Evolutionary conservation across 1,140 invertebrate species (phyloP), one percentile per base, ranked within the genome.

Genomic region (Elysia chlorotica): DNA sequence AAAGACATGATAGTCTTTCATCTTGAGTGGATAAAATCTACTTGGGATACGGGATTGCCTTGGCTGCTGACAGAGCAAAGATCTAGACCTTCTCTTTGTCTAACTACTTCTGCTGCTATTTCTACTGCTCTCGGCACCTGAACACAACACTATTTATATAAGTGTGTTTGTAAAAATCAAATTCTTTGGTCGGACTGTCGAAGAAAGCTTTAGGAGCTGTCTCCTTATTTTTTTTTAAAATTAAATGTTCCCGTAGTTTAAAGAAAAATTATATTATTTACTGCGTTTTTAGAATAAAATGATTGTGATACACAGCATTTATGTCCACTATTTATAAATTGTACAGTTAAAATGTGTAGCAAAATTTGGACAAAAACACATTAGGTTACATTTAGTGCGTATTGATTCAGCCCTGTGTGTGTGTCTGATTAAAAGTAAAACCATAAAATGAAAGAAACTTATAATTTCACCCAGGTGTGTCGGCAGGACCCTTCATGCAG

Each of bases 401-500:
- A 53, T n/a, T 30, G 25, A 33, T 30, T 30, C 17, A 48, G 33
- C 17, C 5, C n/a, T 28, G 28, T 28, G 25, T 23, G 19, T 2
- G 28, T 23, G 19, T 25, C 19, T 48, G 38, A 23, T 28, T 10
- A 2, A n/a, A 67, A 5, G n/a, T 10, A 23, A 38, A 38, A 23
- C n/a, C 10, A 35, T 31, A 56, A 48, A 31, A 69, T 56, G 23
- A 68, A 53, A 53, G 2, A 25, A 48, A 25, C 25, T 54, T 17
- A 61, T 6, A 59, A 17, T 56, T 62, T 28, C 19, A 67, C 71
- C 62, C 76, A 89, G 88, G 88, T 57, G 87, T 88, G 5, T 85
- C 86, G 23, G 81, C 86, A 25, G 84, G 84, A 65, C 88, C 87
- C 21, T 89, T 89, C 78, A 83, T 88, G 25, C 87, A 89, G 59